Evolutionary conservation across 2,113 vertebrate species (phyloP).

Genomic region (Etia nguti): DNA sequence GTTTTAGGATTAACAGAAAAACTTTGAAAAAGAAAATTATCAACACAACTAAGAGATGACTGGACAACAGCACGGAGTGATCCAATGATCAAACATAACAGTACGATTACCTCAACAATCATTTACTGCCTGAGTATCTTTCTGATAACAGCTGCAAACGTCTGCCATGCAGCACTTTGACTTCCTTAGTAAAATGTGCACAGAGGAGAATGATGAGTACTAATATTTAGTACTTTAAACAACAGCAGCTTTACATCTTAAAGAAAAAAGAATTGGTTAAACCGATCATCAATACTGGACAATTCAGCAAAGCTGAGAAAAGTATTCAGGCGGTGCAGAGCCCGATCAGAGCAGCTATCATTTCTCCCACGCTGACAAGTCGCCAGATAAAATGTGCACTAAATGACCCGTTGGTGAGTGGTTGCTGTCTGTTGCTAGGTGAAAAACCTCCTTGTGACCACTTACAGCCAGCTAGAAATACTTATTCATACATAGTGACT

Average conservation of each 20-base stretch:
- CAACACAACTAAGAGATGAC: neutral
- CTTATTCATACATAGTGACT: neutral
- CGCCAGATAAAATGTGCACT: rapidly evolving
- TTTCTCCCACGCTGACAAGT: neutral
- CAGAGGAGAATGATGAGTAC: neutral
- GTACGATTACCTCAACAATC: neutral
- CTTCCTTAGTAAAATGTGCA: neutral
- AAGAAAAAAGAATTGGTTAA: neutral
- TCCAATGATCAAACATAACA: neutral
- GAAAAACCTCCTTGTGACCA: neutral
- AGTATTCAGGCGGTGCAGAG: neutral
- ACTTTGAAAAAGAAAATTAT: neutral
- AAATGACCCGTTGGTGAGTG: rapidly evolving
- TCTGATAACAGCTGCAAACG: neutral
- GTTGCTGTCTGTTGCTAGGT: neutral
- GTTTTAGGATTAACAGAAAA: neutral
- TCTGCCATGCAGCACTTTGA: neutral
- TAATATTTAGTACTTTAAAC: neutral
- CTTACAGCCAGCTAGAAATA: neutral
- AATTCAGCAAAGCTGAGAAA: neutral
- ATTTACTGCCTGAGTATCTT: neutral
- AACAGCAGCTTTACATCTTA: neutral
- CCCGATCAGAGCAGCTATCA: neutral
- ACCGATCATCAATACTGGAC: neutral
- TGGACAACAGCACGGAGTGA: neutral